phyloP scores from a whole-genome alignment of 2,113 vertebrate genomes.

The Rhizomys pruinosus region DNA sequence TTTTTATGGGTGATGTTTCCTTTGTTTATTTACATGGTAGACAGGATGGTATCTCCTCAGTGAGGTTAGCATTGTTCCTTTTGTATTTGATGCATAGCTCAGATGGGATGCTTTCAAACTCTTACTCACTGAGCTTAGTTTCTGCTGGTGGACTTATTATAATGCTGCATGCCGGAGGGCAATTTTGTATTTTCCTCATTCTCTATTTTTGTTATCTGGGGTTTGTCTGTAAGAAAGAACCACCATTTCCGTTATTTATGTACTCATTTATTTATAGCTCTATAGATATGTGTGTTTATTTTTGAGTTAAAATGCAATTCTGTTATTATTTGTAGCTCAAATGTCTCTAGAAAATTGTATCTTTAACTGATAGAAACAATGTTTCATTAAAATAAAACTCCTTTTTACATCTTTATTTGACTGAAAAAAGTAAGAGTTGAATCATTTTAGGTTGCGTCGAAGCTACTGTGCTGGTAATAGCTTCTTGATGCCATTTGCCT shows the following conservation, averaged over 20 bases:
- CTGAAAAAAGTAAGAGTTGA: conserved; percentile 21
- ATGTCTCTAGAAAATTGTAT: conserved; percentile 16
- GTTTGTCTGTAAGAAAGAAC: conserved; percentile 20
- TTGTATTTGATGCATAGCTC: conserved; percentile 26
- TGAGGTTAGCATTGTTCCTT: not conserved
- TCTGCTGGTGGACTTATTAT: not conserved
- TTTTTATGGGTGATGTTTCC: conserved; percentile 13
- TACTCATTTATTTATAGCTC: conserved; percentile 23
- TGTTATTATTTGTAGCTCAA: conserved; percentile 23
- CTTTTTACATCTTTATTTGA: conserved; percentile 43
- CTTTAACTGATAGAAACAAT: conserved; percentile 48
- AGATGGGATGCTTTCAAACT: not conserved
- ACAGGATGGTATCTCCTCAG: not conserved
- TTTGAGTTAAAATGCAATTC: conserved; percentile 28
- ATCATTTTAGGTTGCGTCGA: conserved; percentile 32
- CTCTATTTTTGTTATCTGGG: not conserved
- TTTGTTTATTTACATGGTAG: not conserved
- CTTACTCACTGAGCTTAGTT: conserved; percentile 1
- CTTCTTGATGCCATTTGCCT: conserved; percentile 44
- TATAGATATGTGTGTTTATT: conserved; percentile 4
- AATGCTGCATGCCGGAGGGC: not conserved
- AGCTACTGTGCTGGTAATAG: conserved; percentile 5
- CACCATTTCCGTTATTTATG: not conserved
- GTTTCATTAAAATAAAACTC: conserved; percentile 45
- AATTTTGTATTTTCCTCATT: conserved; percentile 47